A percentile compares a stretch with the other conserved stretches of the same genome.
phyloP scores from a whole-genome alignment of 2,113 vertebrate species.

The Scolopax mira region DNA sequence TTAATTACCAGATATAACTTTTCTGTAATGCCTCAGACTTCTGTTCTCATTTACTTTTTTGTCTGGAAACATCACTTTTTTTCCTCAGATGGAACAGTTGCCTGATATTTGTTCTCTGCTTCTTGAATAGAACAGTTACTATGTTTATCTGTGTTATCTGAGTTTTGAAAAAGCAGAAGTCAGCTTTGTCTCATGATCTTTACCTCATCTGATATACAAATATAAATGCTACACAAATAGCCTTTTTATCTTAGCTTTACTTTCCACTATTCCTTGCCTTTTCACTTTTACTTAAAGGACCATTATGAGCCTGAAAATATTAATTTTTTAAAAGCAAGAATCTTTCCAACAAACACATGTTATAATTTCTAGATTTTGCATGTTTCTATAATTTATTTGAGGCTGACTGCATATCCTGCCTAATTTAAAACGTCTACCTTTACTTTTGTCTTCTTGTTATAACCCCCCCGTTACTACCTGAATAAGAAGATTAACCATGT shows the following conservation, averaged over 20 bases:
- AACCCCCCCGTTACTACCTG: neutral
- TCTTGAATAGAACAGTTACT: neutral
- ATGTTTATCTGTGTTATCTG: neutral
- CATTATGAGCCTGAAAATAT: neutral
- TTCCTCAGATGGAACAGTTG: neutral
- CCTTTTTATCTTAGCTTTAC: neutral
- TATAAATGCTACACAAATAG: neutral
- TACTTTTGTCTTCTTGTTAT: conserved; percentile 14
- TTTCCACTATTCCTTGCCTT: neutral
- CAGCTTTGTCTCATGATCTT: neutral
- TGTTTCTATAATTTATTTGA: conserved; percentile 5
- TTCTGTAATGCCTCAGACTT: neutral
- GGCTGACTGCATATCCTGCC: neutral
- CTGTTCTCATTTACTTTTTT: neutral
- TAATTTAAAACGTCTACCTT: conserved; percentile 40
- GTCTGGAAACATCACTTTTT: neutral
- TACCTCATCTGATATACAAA: neutral
- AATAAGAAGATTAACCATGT: neutral
- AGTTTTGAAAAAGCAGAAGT: neutral
- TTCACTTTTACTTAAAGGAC: neutral
- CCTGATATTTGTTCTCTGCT: neutral
- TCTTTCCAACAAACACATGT: conserved; percentile 38
- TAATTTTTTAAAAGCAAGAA: neutral
- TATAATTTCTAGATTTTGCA: neutral
- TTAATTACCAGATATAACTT: neutral